Conservation (phyloP, 2,797 vertebrate genomes). For the Ficedula albicollis region DNA sequence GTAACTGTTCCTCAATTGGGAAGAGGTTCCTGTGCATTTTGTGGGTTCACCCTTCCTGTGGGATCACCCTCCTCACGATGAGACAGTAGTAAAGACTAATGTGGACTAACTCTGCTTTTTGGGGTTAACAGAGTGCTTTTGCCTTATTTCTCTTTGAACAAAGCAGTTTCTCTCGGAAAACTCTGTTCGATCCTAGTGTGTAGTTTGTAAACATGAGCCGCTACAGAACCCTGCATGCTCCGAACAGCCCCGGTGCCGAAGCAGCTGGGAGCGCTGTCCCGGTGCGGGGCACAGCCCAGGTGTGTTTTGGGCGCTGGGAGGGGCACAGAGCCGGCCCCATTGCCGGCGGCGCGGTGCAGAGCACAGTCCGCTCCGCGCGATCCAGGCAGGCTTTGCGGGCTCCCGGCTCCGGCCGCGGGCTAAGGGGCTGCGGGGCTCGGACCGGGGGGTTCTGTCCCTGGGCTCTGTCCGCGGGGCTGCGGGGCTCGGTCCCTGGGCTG, state of each 20-base stretch:
- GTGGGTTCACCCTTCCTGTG: not conserved
- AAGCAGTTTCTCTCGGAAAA: not conserved
- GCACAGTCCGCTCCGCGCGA: not conserved
- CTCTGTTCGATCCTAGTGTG: not conserved
- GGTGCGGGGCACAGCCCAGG: fast-evolving
- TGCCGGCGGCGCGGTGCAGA: no score
- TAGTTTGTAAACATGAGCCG: not conserved
- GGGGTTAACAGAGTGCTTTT: not conserved
- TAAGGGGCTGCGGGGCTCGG: no score
- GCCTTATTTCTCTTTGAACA: not conserved
- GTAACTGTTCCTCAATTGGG: not conserved
- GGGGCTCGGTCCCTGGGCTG: not conserved
- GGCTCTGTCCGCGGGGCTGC: not conserved
- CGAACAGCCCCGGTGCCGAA: fast-evolving
- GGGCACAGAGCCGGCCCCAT: no score
- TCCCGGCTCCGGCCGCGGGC: not conserved
- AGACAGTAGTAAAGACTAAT: not conserved
- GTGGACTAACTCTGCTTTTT: not conserved
- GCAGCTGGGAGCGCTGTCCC: fast-evolving
- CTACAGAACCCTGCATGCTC: not conserved
- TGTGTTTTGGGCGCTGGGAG: fast-evolving
- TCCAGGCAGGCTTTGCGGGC: slow-evolving; percentile 56
- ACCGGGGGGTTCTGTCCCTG: no score
- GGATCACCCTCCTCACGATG: not conserved
- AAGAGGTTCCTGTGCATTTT: not conserved